These are phyloP conservation scores for Galleria mellonella DNA, from an alignment of 1,140 invertebrate genomes.

Conservation along the genomic window DNA sequence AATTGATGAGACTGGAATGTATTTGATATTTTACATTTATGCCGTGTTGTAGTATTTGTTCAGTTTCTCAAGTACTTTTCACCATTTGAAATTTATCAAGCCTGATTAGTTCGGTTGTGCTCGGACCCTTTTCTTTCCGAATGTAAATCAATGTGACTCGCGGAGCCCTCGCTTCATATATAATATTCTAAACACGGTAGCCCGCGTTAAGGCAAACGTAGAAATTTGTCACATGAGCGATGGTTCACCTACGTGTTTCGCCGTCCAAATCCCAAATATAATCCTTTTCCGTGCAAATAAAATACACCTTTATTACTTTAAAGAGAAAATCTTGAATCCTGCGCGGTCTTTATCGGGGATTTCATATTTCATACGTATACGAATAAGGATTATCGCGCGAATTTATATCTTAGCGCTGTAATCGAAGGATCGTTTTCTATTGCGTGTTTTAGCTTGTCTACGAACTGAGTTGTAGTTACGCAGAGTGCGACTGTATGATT, in stretches of 20 bases:
- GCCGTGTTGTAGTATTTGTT: no score
- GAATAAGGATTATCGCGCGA: conserved; percentile 47
- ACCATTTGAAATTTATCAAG: not conserved
- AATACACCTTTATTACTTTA: conserved; percentile 72
- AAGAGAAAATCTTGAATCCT: conserved; percentile 63
- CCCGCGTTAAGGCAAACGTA: conserved; percentile 70
- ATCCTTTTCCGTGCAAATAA: conserved; percentile 60
- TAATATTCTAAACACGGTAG: conserved; percentile 70
- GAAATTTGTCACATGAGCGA: conserved; percentile 74
- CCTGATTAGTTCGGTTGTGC: not conserved
- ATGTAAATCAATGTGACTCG: conserved; percentile 64
- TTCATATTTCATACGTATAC: conserved; percentile 48
- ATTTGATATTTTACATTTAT: no score
- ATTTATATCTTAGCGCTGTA: conserved; percentile 59
- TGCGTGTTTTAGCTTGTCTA: conserved; percentile 14
- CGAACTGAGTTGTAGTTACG: conserved; percentile 34
- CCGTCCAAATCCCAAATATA: conserved; percentile 67
- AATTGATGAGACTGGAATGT: conserved; percentile 2
- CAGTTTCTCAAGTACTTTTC: no score
- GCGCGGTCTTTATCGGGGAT: conserved; percentile 41
- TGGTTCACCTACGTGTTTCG: conserved; percentile 72
- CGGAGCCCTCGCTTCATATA: conserved; percentile 44
- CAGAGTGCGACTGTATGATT: conserved; percentile 63
- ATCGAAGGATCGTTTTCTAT: conserved; percentile 61
- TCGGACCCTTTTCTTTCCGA: conserved; percentile 16